These are phyloP conservation scores for Ptiloglossa arizonensis DNA, from an alignment of 1,140 invertebrate genomes.

Conservation along the genomic window DNA sequence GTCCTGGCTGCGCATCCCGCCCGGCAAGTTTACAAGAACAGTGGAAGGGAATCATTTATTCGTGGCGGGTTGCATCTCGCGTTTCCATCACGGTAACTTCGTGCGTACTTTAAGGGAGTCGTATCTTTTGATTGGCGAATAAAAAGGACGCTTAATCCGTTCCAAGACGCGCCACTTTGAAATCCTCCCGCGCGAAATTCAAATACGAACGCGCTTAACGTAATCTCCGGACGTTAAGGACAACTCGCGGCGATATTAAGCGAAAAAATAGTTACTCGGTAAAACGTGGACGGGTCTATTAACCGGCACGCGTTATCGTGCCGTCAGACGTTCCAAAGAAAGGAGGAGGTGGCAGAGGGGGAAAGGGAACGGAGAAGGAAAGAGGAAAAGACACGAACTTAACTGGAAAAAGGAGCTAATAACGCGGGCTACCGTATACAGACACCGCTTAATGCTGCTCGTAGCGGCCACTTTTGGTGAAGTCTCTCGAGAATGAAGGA, in stretches of 20 bases:
- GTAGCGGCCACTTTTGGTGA: slow-evolving; percentile 45
- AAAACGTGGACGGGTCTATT: slow-evolving; percentile 26
- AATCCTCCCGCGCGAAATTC: background rate
- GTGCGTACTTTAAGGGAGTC: too few relatives aligned
- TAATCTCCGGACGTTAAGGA: slow-evolving; percentile 8
- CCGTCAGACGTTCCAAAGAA: background rate
- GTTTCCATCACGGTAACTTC: too few relatives aligned
- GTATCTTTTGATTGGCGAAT: too few relatives aligned
- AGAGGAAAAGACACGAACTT: slow-evolving; percentile 29
- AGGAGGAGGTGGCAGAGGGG: background rate
- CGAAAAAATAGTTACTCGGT: background rate
- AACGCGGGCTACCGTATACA: slow-evolving; percentile 44
- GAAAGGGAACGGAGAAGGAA: background rate
- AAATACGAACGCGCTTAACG: background rate
- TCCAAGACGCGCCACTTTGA: background rate
- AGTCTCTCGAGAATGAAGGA: slow-evolving; percentile 57
- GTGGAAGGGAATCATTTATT: too few relatives aligned
- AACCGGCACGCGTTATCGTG: slow-evolving; percentile 42
- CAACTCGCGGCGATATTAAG: slow-evolving; percentile 7
- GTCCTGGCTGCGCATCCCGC: background rate
- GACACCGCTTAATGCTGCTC: slow-evolving; percentile 45
- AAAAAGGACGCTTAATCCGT: background rate
- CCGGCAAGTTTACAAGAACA: background rate
- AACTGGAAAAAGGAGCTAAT: slow-evolving; percentile 51
- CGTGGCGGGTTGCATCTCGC: too few relatives aligned